Evolutionary conservation across 2,888 invertebrate species (phyloP).

Genomic region (Zelleria hepariella): DNA sequence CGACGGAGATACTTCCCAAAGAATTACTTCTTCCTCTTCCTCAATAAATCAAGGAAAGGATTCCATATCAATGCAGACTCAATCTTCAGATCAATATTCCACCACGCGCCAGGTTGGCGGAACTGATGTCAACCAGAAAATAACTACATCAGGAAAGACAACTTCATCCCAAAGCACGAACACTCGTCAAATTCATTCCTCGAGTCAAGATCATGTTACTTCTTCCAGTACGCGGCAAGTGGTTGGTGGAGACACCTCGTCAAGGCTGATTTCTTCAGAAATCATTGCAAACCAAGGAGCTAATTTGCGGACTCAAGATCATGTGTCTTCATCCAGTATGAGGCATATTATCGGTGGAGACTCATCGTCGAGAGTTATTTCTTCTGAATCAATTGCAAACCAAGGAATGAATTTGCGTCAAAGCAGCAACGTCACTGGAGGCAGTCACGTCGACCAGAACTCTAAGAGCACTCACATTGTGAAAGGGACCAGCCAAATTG

Average conservation of each 20-base stretch:
- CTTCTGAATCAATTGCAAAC: neutral
- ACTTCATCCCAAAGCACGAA: neutral
- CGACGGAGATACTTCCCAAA: constrained; percentile 27
- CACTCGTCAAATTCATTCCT: neutral
- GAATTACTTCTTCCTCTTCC: constrained; percentile 24
- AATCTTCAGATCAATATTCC: neutral
- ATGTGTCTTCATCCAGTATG: neutral
- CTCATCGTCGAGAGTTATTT: neutral
- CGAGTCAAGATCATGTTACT: neutral
- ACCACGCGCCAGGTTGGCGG: neutral
- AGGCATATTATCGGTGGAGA: constrained; percentile 2
- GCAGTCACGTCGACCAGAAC: neutral
- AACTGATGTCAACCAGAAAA: neutral
- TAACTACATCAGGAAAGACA: neutral
- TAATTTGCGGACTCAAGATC: constrained; percentile 1
- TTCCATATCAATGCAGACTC: constrained; percentile 19
- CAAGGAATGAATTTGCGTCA: neutral
- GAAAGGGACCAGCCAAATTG: neutral
- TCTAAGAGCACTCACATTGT: neutral
- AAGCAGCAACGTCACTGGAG: neutral
- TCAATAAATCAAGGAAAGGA: constrained; percentile 26
- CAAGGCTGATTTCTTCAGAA: constrained; percentile 24
- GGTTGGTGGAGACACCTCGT: constrained; percentile 18
- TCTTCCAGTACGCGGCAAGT: constrained; percentile 2
- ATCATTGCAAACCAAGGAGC: constrained; percentile 21